These are phyloP conservation scores for Hyphantria cunea DNA, from an alignment of 1,140 invertebrate species.

Conservation along the genomic window DNA sequence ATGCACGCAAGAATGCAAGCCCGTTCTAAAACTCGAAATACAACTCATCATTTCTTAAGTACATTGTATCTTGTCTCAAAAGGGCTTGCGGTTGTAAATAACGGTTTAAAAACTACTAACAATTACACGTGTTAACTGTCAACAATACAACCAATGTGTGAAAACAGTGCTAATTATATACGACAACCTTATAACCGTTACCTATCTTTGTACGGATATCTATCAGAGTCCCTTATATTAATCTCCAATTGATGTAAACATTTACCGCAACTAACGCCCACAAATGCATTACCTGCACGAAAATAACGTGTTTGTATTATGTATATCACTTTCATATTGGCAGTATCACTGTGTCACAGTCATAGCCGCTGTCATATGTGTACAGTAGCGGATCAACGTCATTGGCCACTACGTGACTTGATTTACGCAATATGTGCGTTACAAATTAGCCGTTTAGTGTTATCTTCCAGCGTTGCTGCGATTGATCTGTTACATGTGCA, in stretches of 20 bases:
- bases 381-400: constrained; percentile 37
- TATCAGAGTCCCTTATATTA: background rate
- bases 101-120: too few relatives aligned
- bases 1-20: too few relatives aligned
- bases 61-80: too few relatives aligned
- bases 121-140: too few relatives aligned
- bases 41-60: too few relatives aligned
- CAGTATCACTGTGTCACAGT: constrained; percentile 30
- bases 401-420: constrained; percentile 50
- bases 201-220: background rate
- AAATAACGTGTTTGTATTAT: constrained; percentile 27
- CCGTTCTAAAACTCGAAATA: too few relatives aligned
- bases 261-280: constrained; percentile 1
- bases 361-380: constrained; percentile 35
- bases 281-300: constrained; percentile 18
- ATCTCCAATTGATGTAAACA: constrained; percentile 5
- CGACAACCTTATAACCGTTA: background rate
- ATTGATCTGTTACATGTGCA: constrained; percentile 51
- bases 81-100: too few relatives aligned
- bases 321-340: constrained; percentile 36
- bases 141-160: background rate
- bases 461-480: constrained; percentile 57
- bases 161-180: background rate
- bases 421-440: constrained; percentile 64
- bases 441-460: constrained; percentile 77